Conservation (phyloP, 2,797 vertebrate genomes). For the Tympanoctomys barrerae region DNA sequence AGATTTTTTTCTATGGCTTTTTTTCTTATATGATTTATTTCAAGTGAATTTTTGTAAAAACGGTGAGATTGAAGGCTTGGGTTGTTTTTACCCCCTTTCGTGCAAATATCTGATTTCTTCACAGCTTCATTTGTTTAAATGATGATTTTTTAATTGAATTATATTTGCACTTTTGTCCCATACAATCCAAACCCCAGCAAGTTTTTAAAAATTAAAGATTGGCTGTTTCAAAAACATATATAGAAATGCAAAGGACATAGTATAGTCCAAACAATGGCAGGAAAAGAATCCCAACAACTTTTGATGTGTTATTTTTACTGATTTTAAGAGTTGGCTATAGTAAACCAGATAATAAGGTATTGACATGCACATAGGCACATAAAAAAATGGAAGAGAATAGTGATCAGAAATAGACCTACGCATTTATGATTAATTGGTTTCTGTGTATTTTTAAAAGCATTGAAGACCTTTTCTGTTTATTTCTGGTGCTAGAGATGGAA, state of each 20-base stretch:
- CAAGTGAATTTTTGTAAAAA: conserved; percentile 2
- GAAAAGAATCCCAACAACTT: neutral
- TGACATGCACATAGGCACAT: neutral
- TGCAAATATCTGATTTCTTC: neutral
- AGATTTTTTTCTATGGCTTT: neutral
- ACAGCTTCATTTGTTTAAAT: conserved; percentile 32
- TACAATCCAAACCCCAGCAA: neutral
- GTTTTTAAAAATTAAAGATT: neutral
- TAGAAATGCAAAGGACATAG: neutral
- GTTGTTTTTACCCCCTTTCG: neutral
- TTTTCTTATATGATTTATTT: neutral
- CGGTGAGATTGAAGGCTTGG: neutral
- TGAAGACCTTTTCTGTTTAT: neutral
- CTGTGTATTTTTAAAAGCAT: conserved; percentile 16
- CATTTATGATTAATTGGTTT: neutral
- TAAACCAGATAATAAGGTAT: neutral
- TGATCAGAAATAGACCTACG: conserved; percentile 9
- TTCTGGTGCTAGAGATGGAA: neutral
- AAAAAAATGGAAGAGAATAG: conserved; percentile 4
- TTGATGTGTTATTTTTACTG: neutral
- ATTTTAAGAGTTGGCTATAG: neutral
- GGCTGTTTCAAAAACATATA: neutral
- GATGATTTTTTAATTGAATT: conserved; percentile 16
- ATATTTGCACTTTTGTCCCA: neutral
- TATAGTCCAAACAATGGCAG: neutral